Evolutionary conservation across 2,888 invertebrate genomes (phyloP), one percentile per base, ranked within the genome.

Genomic region (Yponomeuta plumbellus): DNA sequence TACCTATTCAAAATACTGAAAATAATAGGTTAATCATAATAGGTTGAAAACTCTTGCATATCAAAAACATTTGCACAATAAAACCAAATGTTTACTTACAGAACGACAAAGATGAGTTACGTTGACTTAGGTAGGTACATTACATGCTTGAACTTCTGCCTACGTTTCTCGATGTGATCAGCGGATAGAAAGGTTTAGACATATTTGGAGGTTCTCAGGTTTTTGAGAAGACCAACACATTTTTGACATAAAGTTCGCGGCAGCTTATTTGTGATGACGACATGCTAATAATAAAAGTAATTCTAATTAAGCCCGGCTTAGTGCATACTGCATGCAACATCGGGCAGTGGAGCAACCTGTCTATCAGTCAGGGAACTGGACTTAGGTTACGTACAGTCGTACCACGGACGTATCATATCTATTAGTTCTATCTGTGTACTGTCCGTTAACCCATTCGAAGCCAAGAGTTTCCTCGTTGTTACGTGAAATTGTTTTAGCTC

Each of bases 401-500:
- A 34, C 34, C 34, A 34, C 34, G 34, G 34, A 34, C 34, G 34
- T 34, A 34, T 34, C 34, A 34, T 34, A 52, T 52, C 44, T 52
- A 52, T 52, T 52, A 52, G 44, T 17, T 52, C 44, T 52, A 52
- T 52, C 44, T 17, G 44, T 52, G 44, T 52, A 52, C 44, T 52
- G 44, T 52, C 44, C 13, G 44, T 52, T 52, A 52, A 52, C 1
- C 44, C 34, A 17, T 52, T 52, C 1, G 44, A 17, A 17, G 17
- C 44, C 44, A 13, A 52, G 44, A 52, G 44, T 52, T 52, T 52
- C 44, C 44, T 52, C 44, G 44, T 52, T 52, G 44, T 52, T 52
- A 52, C 44, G 44, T 52, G 44, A 52, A 52, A 52, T 52, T 52
- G 44, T 52, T 52, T 52, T 52, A 52, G 44, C 44, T 52, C 17